A percentile compares a stretch with the other conserved stretches of the same genome.
Conservation (phyloP, 2,888 invertebrate species). For the Catocala nupta region DNA sequence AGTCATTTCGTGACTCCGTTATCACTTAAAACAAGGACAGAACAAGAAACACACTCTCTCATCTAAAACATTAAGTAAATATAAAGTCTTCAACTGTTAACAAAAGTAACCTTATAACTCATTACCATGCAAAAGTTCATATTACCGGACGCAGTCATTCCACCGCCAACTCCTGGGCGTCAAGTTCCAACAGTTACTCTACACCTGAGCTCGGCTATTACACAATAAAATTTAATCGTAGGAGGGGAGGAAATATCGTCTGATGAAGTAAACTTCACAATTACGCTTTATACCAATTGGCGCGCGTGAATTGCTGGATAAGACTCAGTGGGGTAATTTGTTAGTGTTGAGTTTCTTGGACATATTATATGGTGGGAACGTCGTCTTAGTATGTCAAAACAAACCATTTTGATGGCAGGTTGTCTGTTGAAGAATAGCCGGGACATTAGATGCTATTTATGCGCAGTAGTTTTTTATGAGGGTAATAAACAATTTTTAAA, state of each 20-base stretch:
- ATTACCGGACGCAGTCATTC: conserved; percentile 34
- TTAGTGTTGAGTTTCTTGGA: conserved; percentile 31
- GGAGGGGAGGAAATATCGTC: conserved; percentile 76
- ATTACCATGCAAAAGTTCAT: conserved; percentile 10
- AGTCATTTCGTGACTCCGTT: too few species aligned
- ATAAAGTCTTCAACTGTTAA: too few species aligned
- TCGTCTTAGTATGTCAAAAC: conserved; percentile 14
- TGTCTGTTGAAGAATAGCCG: neutral
- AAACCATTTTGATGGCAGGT: conserved; percentile 7
- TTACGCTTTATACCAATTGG: conserved; percentile 50
- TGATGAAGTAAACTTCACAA: conserved; percentile 77
- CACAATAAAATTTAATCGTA: conserved; percentile 54
- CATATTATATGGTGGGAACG: conserved; percentile 20
- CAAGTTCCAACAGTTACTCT: conserved; percentile 47
- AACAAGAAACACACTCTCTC: too few species aligned
- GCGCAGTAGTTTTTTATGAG: too few species aligned
- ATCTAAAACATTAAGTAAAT: too few species aligned
- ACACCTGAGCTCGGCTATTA: conserved; percentile 49
- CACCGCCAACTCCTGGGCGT: conserved; percentile 26
- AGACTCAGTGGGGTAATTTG: conserved; percentile 25
- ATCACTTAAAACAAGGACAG: too few species aligned
- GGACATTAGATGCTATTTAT: too few species aligned
- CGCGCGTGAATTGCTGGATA: conserved; percentile 39
- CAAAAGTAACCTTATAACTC: conserved; percentile 19
- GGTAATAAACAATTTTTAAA: too few species aligned